Base-by-base conservation (phyloP, 2,113 vertebrate species). In the Cepphus grylle region DNA sequence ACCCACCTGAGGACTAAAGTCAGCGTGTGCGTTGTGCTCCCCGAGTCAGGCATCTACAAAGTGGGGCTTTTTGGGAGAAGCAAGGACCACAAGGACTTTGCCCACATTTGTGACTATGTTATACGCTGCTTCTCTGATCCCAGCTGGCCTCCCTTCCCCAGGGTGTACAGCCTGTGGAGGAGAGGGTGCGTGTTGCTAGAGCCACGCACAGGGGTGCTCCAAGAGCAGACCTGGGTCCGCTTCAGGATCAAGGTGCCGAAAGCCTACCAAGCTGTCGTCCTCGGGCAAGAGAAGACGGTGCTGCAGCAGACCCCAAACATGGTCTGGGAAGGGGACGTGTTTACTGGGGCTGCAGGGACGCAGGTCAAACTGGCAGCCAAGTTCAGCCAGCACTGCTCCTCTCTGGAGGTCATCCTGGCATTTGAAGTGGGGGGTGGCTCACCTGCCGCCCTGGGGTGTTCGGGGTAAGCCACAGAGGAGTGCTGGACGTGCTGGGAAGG, bases 131-230 rank as follows among this genome's bases (percentile, higher is more conserved):
- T 86, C 92, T 98, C 94, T 0, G 52, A 59, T 27, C 96, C 73
- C 77, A 69, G 50, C 36, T 81, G 47, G 83, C 96, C 94, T 26
- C 98, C 98, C 5, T 99, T 99, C 97, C 98, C 98, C 19, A 83
- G 74, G 58, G 97, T 98, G 56, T 98, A 96, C 90, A 96, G 98
- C 6, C 97, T 92, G 3, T 98, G 98, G 98, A 96, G 95, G 71
- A 98, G 95, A 87, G 98, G 98, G 32, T 99, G 97, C 1, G 97
- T 98, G 45, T 82, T 99, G 65, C 98, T 99, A 6, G 98, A 99
- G 94, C 99, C 99, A 2, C 98, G 98, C 18, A 79, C 53, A 3
- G 99, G 99, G 17, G 83, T 98, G 20, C 97, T 99, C 40, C 97
- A 96, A 38, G 97, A 98, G 7, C 84, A 85, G n/a, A 95, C 96